Evolutionary conservation across 2,797 vertebrate genomes (phyloP).

Genomic region (Sus cebifrons): DNA sequence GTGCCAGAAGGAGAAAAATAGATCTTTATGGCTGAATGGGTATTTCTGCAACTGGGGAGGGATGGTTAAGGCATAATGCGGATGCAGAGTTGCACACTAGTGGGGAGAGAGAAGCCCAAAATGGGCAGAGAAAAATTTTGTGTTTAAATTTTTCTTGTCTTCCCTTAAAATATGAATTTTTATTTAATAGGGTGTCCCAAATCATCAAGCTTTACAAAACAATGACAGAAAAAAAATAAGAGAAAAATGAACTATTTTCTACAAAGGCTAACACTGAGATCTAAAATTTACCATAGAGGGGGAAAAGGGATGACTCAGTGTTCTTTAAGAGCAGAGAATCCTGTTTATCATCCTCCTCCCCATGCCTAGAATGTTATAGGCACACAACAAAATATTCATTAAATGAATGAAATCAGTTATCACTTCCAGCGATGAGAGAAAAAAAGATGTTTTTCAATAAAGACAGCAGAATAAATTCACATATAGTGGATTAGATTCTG

Average conservation of each 20-base stretch:
- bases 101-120: not conserved
- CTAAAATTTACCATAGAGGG: not conserved
- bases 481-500: not conserved
- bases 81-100: not conserved
- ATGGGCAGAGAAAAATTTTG: not conserved
- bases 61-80: not conserved
- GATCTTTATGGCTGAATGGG: not conserved
- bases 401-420: not conserved
- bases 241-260: not conserved
- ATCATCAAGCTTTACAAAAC: not conserved
- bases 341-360: not conserved
- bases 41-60: not conserved
- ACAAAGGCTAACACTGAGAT: not conserved
- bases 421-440: not conserved
- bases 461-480: not conserved
- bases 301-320: not conserved
- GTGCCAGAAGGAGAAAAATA: not conserved
- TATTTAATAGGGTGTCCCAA: not conserved
- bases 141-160: not conserved
- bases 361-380: not conserved
- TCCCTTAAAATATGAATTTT: not conserved
- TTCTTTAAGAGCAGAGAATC: not conserved
- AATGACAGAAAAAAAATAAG: not conserved
- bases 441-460: not conserved
- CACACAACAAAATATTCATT: not conserved